phyloP scores from a whole-genome alignment of 2,797 vertebrate genomes.

The Chanos chanos region DNA sequence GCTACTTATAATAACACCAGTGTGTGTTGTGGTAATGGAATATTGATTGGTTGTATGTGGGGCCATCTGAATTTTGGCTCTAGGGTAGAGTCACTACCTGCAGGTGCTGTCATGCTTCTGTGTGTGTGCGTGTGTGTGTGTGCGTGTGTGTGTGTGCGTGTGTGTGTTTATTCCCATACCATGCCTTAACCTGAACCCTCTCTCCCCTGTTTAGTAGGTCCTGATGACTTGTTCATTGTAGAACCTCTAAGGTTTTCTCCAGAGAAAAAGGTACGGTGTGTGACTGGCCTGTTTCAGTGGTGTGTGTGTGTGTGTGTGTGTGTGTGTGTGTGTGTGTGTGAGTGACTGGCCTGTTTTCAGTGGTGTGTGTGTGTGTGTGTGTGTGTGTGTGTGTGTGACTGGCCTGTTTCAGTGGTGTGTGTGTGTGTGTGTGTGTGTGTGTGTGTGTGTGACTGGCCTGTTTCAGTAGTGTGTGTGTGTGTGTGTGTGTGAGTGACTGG shows the following conservation, averaged over 20 bases:
- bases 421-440: too few relatives aligned
- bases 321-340: too few relatives aligned
- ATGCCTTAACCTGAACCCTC: conserved; percentile 71
- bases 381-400: too few relatives aligned
- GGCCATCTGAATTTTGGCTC: neutral
- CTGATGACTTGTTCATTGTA: conserved; percentile 98
- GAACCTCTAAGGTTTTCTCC: conserved; percentile 98
- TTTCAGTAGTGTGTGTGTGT: too few relatives aligned
- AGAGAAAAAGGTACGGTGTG: conserved; percentile 93
- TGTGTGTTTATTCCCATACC: conserved; percentile 67
- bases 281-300: conserved; percentile 41
- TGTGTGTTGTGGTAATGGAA: too few relatives aligned
- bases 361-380: too few relatives aligned
- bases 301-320: conserved; percentile 46
- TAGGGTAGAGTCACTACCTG: conserved; percentile 59
- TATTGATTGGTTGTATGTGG: too few relatives aligned
- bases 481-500: too few relatives aligned
- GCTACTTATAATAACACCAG: too few relatives aligned
- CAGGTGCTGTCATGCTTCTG: conserved; percentile 70
- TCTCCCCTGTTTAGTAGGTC: conserved; percentile 84
- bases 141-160: conserved; percentile 69
- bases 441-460: too few relatives aligned
- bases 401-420: too few relatives aligned
- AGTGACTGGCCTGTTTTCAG: neutral
- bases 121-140: conserved; percentile 64